A percentile compares a stretch with the other conserved stretches of the same genome.
These are phyloP conservation scores for Australoheros scitulus DNA, from an alignment of 2,113 vertebrate species.

Conservation along the genomic window DNA sequence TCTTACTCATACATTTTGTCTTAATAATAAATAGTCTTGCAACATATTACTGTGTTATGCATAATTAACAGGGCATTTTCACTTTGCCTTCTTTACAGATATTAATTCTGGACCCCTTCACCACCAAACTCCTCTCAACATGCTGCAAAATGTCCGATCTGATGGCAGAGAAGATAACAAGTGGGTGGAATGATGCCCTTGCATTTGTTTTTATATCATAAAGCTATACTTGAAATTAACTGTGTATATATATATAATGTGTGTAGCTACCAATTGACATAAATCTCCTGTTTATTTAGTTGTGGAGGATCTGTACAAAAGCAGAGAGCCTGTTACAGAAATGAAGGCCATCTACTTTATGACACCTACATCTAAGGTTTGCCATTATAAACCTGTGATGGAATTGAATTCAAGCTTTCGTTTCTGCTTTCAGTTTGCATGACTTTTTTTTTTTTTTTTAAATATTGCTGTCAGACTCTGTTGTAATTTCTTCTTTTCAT, in stretches of 20 bases:
- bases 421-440: not conserved
- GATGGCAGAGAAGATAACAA: constrained; percentile 88
- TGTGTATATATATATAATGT: not conserved
- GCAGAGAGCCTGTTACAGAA: constrained; percentile 90
- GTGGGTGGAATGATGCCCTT: constrained; percentile 52
- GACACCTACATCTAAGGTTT: constrained; percentile 88
- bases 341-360: constrained; percentile 98
- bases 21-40: not conserved
- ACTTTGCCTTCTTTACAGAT: constrained; percentile 77
- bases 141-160: constrained; percentile 98
- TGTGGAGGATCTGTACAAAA: constrained; percentile 93
- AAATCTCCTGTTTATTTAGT: constrained; percentile 78
- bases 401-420: not conserved
- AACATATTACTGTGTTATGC: not conserved
- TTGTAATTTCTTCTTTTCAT: constrained; percentile 14
- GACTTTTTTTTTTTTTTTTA: not conserved
- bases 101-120: constrained; percentile 93
- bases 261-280: not conserved
- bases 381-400: not conserved
- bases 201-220: not conserved
- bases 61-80: not conserved
- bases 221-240: not conserved
- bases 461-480: not conserved
- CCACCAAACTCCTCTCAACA: constrained; percentile 90
- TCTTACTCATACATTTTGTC: not conserved